Evolutionary conservation across 2,888 invertebrate species (phyloP).

Genomic region (Volucella zonaria): DNA sequence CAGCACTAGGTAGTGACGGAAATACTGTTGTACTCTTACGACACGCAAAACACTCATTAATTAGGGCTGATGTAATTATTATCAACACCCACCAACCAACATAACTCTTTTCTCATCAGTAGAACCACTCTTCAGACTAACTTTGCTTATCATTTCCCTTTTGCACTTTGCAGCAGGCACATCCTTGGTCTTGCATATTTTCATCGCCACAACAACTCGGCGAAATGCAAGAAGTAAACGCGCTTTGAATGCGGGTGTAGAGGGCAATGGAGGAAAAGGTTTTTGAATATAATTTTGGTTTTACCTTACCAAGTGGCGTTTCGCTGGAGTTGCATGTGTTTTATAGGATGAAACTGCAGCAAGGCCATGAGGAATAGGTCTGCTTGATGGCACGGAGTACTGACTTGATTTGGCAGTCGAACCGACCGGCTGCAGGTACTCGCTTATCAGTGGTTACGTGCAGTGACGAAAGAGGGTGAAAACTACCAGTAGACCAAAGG

Average conservation of each 20-base stretch:
- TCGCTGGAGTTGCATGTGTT: constrained; percentile 43
- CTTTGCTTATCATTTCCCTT: constrained; percentile 59
- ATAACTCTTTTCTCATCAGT: constrained; percentile 8
- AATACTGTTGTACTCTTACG: constrained; percentile 65
- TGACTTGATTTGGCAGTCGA: constrained; percentile 58
- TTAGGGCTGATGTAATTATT: constrained; percentile 72
- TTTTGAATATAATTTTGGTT: constrained; percentile 47
- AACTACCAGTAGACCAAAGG: no score
- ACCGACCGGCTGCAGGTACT: constrained; percentile 13
- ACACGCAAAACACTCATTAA: constrained; percentile 73
- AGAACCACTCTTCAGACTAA: constrained; percentile 19
- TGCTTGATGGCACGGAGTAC: constrained; percentile 22
- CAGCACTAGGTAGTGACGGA: constrained; percentile 29
- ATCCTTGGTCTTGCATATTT: constrained; percentile 38
- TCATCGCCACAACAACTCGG: constrained; percentile 49
- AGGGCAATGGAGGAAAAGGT: constrained; percentile 11
- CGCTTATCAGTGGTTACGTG: not conserved
- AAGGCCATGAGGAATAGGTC: not conserved
- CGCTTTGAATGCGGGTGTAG: constrained; percentile 42
- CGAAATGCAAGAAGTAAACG: constrained; percentile 42
- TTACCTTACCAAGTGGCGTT: constrained; percentile 39
- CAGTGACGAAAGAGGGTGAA: no score
- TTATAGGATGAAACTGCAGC: constrained; percentile 25
- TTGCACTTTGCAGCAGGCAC: constrained; percentile 32
- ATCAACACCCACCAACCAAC: constrained; percentile 63